Evolutionary conservation across 2,113 vertebrate species (phyloP).

Genomic region (Copsychus sechellarum): DNA sequence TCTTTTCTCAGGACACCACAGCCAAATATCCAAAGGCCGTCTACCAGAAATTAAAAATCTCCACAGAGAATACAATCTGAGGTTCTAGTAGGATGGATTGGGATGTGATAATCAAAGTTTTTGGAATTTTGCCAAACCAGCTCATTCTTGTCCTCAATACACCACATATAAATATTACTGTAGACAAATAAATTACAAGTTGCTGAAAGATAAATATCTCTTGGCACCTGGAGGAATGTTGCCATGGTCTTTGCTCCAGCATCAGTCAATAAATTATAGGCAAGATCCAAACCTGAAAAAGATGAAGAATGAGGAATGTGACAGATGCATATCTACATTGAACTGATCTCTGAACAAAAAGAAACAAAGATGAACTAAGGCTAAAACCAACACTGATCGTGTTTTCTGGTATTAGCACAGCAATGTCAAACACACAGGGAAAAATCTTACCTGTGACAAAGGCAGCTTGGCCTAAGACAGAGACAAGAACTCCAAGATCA

Average conservation of each 20-base stretch:
- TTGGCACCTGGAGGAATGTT: constrained; percentile 77
- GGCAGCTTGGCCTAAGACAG: constrained; percentile 52
- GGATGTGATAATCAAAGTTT: background rate
- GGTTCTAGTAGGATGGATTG: background rate
- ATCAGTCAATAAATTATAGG: constrained; percentile 81
- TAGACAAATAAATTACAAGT: background rate
- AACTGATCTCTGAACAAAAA: background rate
- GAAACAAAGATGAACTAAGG: background rate
- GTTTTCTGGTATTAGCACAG: background rate
- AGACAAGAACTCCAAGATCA: constrained; percentile 72
- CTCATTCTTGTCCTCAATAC: background rate
- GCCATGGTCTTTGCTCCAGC: constrained; percentile 75
- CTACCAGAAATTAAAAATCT: background rate
- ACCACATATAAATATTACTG: background rate
- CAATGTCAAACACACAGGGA: background rate
- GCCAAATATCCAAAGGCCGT: background rate
- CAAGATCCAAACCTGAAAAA: constrained; percentile 83
- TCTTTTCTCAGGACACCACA: background rate
- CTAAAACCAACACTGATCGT: background rate
- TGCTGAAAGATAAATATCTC: background rate
- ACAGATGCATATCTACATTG: background rate
- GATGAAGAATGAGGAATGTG: background rate
- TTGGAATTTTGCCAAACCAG: background rate
- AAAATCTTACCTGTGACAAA: constrained; percentile 76
- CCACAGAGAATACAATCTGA: background rate